Evolutionary conservation across 2,888 invertebrate genomes (phyloP), one percentile per base, ranked within the genome.

Genomic region (Rhorus exstirpatorius): DNA sequence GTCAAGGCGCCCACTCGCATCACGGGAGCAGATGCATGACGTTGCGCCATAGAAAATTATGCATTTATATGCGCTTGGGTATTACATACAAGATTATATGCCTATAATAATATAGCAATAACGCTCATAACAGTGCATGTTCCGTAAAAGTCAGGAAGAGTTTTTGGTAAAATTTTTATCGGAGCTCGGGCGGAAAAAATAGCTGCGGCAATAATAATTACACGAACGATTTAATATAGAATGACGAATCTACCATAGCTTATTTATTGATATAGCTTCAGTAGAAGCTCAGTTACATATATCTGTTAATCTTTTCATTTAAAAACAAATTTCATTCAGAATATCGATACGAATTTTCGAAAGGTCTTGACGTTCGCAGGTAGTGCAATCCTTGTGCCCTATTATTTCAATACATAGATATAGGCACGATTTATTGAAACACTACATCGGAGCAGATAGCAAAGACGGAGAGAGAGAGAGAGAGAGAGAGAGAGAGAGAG

Each of bases 311-410:
- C 53, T 26, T n/a, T 60, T 38, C 38, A 71, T 77, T 76, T 65
- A 31, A 77, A 77, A 63, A 44, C 31, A 53, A 55, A 55, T 46
- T 63, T 35, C 44, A 55, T 31, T 53, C 10, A 38, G 38, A 49
- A 14, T 44, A 14, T 58, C 61, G 41, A 44, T 53, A 53, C 51
- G 61, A 46, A 81, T 68, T 63, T 38, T 72, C 78, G 44, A 81
- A 81, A 78, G 77, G 81, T 81, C 78, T 67, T 58, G 19, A 63
- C 72, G 53, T 51, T 78, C 72, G 78, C 72, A 78, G 78, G n/a
- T 53, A 26, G 74, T 61, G 26, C 46, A 55, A 14, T 74, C 41
- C 68, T 17, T 55, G n/a, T n/a, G n/a, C 51, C 35, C 63, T 38
- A 58, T 72, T 55, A 78, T 81, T 63, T 14, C 58, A 55, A 38